phyloP scores from a whole-genome alignment of 2,888 invertebrate genomes.

The Hypena proboscidalis region DNA sequence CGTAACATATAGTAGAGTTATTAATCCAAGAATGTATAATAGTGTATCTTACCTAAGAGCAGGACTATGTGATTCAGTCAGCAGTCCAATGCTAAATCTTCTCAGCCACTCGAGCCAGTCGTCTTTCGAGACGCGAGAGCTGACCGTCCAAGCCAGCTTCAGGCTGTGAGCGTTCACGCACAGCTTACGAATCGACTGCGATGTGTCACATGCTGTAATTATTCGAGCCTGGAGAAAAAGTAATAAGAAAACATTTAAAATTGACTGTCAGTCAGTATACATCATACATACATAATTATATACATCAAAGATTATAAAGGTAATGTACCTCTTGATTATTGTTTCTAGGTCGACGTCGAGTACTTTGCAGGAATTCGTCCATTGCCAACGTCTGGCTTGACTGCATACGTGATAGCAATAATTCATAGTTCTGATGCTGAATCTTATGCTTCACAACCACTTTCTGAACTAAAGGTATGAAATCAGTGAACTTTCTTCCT shows the following conservation, averaged over 20 bases:
- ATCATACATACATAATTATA: neutral
- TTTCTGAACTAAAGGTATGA: slow-evolving; percentile 95
- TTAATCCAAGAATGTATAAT: neutral
- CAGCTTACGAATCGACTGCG: slow-evolving; percentile 91
- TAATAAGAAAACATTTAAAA: no score
- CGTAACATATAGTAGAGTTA: no score
- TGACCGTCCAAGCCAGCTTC: slow-evolving; percentile 96
- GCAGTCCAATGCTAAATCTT: slow-evolving; percentile 94
- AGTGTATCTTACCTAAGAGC: slow-evolving; percentile 88
- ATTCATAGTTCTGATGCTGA: slow-evolving; percentile 91
- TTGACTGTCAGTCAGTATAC: no score
- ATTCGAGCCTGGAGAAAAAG: slow-evolving; percentile 71
- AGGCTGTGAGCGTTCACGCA: slow-evolving; percentile 94
- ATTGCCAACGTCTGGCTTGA: slow-evolving; percentile 82
- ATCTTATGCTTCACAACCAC: slow-evolving; percentile 93
- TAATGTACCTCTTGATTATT: slow-evolving; percentile 88
- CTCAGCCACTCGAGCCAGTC: slow-evolving; percentile 99
- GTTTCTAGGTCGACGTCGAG: slow-evolving; percentile 86
- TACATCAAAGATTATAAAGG: neutral
- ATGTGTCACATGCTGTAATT: slow-evolving; percentile 83
- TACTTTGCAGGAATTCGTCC: slow-evolving; percentile 88
- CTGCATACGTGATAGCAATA: slow-evolving; percentile 89
- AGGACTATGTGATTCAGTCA: slow-evolving; percentile 98
- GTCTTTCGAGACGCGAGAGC: slow-evolving; percentile 96
- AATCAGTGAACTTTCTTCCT: slow-evolving; percentile 95